Conservation (phyloP, 2,888 invertebrate species). For the Podabrus alpinus region DNA sequence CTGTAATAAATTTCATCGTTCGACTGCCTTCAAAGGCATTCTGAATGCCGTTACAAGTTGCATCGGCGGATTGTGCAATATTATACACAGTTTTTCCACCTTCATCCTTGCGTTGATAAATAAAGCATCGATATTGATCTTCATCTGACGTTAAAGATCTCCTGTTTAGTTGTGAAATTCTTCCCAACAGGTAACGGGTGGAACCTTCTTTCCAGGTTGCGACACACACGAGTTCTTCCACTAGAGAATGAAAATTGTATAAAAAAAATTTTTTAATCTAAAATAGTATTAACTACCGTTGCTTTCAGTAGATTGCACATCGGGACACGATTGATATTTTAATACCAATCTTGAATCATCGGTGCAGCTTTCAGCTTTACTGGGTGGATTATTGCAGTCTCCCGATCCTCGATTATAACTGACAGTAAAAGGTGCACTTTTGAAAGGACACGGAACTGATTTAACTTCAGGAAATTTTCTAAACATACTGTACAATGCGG, state of each 20-base stretch:
- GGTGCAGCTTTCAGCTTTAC: constrained; percentile 82
- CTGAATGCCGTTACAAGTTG: constrained; percentile 77
- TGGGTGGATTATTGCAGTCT: constrained; percentile 75
- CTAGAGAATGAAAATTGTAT: constrained; percentile 52
- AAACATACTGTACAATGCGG: constrained; percentile 75
- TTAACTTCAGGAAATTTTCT: constrained; percentile 69
- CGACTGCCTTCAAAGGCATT: constrained; percentile 78
- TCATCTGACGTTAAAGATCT: constrained; percentile 68
- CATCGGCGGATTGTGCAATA: constrained; percentile 78
- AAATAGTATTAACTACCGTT: constrained; percentile 61
- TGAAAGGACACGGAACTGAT: constrained; percentile 75
- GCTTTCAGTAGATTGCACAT: constrained; percentile 76
- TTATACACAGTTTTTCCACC: constrained; percentile 65
- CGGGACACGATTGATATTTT: constrained; percentile 82
- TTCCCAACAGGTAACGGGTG: constrained; percentile 75
- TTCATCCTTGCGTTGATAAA: constrained; percentile 64
- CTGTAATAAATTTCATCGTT: constrained; percentile 76
- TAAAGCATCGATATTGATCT: constrained; percentile 82
- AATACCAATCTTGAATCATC: constrained; percentile 79
- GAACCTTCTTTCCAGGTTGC: constrained; percentile 86
- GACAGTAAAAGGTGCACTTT: constrained; percentile 79
- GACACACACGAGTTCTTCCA: constrained; percentile 79
- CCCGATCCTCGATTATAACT: constrained; percentile 76
- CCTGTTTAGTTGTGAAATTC: constrained; percentile 67
- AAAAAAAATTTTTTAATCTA: constrained; percentile 21